A percentile compares a stretch with the other conserved stretches of the same genome.
Conservation (phyloP, 1,140 invertebrate species). For the Cephus cinctus region DNA sequence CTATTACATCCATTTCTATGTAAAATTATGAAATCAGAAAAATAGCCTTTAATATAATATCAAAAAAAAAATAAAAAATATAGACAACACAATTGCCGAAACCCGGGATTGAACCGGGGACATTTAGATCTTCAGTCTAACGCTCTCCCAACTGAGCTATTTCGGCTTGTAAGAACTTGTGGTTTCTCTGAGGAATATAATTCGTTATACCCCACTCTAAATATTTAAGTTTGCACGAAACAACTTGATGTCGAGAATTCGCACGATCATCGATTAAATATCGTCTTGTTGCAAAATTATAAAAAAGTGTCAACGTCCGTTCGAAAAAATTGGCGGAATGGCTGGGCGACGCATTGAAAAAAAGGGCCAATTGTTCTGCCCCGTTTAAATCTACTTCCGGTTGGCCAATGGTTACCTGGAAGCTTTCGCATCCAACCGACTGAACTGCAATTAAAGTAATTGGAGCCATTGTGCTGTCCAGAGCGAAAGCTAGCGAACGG, state of each 20-base stretch:
- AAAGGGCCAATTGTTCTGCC: conserved; percentile 42
- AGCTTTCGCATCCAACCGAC: conserved; percentile 43
- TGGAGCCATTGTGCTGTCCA: conserved; percentile 49
- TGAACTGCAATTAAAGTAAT: conserved; percentile 50
- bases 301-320: too few relatives aligned
- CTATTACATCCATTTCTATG: too few relatives aligned
- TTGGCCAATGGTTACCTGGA: conserved; percentile 34
- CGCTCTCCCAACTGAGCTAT: conserved; percentile 60
- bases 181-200: too few relatives aligned
- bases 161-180: too few relatives aligned
- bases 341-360: conserved; percentile 30
- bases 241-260: too few relatives aligned
- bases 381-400: conserved; percentile 44
- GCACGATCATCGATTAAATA: too few relatives aligned
- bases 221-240: too few relatives aligned
- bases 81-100: conserved; percentile 47
- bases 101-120: conserved; percentile 59
- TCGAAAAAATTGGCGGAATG: conserved; percentile 36
- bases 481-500: conserved; percentile 42
- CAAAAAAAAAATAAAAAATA: conserved; percentile 2
- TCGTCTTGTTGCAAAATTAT: too few relatives aligned
- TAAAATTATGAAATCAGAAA: neutral
- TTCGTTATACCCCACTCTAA: too few relatives aligned
- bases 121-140: conserved; percentile 61
- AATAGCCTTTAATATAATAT: neutral